Evolutionary conservation across 2,113 vertebrate genomes (phyloP), one percentile per base, ranked within the genome.

Genomic region (Orientallactaga bullata): DNA sequence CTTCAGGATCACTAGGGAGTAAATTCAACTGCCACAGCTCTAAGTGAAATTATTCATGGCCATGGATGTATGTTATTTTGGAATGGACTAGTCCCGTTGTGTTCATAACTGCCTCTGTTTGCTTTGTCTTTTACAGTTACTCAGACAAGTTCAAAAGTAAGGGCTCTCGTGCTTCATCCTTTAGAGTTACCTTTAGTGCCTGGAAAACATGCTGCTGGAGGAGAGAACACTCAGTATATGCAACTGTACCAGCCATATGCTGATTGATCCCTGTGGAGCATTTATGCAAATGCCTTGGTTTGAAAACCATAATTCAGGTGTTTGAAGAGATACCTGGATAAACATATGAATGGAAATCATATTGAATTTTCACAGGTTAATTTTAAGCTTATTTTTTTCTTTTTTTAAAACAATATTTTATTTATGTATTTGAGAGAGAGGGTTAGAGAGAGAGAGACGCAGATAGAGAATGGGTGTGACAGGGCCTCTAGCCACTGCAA

Each of bases 91-190:
- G 30, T 39, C 35, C 79, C 73, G 32, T 74, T 61, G 30, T 24
- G 4, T 11, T 88, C 42, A 61, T 58, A 78, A 73, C 12, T 21
- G n/a, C 4, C 24, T 39, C 32, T 37, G 24, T 24, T 63, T 65
- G 17, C 9, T 90, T 8, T 5, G 42, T 69, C 18, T 72, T 68
- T 84, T 60, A 35, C 30, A 81, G 15, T 81, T 35, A 88, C 6
- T 66, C 35, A 20, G 32, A 68, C 85, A 88, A 94, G 30, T 71
- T 42, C 17, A 90, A 92, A 23, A 74, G 15, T 26, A 74, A 81
- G 20, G 47, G 20, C 20, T 68, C 24, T 21, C 60, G 63, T 23
- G 79, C 21, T 84, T 63, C 30, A 77, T 35, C 60, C 58, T 61
- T 90, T 30, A 85, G 16, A 24, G 63, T 92, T 35, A 85, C 66